phyloP scores from a whole-genome alignment of 2,113 vertebrate species.

The Xenopus tropicalis region UCB_Xtro_10.0 CM004446.2:135297501-135298000 shows the following conservation, averaged over 20 bases:
- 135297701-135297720: conserved; percentile 82
- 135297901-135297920: conserved; percentile 63
- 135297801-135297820: conserved; percentile 69
- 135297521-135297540: conserved; percentile 67
- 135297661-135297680: conserved; percentile 65
- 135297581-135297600: conserved; percentile 71
- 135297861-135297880: conserved; percentile 68
- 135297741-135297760: conserved; percentile 80
- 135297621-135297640: conserved; percentile 64
- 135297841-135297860: conserved; percentile 59
- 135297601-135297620: conserved; percentile 66
- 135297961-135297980: conserved; percentile 49
- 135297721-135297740: conserved; percentile 84
- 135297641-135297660: conserved; percentile 69
- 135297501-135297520: conserved; percentile 66
- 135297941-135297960: conserved; percentile 45
- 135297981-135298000: conserved; percentile 44
- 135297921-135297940: conserved; percentile 54
- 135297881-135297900: conserved; percentile 68
- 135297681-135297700: conserved; percentile 74
- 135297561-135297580: conserved; percentile 64
- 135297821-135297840: conserved; percentile 71
- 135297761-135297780: conserved; percentile 79
- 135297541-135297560: conserved; percentile 65
- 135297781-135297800: conserved; percentile 76